A percentile compares a stretch with the other conserved stretches of the same genome.
phyloP scores from a whole-genome alignment of 2,797 vertebrate genomes.

The Cryptoblepharus egeriae region DNA sequence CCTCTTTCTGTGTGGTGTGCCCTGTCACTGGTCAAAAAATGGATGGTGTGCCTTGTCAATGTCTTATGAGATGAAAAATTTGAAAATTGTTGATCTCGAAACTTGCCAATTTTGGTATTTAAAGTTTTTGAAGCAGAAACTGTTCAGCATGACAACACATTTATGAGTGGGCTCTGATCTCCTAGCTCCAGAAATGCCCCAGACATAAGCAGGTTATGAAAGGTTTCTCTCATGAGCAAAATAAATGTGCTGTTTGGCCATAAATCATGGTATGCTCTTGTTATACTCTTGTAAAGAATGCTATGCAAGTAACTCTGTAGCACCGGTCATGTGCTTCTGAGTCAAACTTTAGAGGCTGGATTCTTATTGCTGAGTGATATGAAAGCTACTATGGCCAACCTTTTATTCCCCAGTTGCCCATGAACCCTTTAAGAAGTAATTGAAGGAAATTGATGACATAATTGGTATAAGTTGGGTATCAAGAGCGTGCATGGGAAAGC shows the following conservation, averaged over 20 bases:
- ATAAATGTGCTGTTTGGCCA: constrained; percentile 47
- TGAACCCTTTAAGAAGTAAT: constrained; percentile 68
- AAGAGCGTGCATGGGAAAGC: constrained; percentile 46
- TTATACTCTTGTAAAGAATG: constrained; percentile 64
- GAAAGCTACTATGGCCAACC: constrained; percentile 65
- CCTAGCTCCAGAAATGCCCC: constrained; percentile 47
- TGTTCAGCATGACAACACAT: constrained; percentile 49
- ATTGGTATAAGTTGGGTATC: constrained; percentile 65
- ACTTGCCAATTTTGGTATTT: not conserved
- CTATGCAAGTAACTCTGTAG: constrained; percentile 56
- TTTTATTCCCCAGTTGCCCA: constrained; percentile 68
- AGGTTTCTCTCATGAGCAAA: constrained; percentile 66
- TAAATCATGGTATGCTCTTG: constrained; percentile 66
- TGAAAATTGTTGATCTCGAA: too few relatives aligned
- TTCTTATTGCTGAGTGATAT: constrained; percentile 70
- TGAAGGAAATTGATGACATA: constrained; percentile 68
- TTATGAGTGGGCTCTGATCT: constrained; percentile 51
- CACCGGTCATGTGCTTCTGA: constrained; percentile 54
- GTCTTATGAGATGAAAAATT: too few relatives aligned
- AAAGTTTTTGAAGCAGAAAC: constrained; percentile 39
- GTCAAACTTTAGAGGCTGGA: constrained; percentile 56
- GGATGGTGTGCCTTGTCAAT: too few relatives aligned
- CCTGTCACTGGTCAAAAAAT: too few relatives aligned
- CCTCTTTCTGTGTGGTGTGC: too few relatives aligned
- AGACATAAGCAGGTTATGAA: constrained; percentile 61